Evolutionary conservation across 2,797 vertebrate genomes (phyloP), one percentile per base, ranked within the genome.

Genomic region (Lacerta agilis): DNA sequence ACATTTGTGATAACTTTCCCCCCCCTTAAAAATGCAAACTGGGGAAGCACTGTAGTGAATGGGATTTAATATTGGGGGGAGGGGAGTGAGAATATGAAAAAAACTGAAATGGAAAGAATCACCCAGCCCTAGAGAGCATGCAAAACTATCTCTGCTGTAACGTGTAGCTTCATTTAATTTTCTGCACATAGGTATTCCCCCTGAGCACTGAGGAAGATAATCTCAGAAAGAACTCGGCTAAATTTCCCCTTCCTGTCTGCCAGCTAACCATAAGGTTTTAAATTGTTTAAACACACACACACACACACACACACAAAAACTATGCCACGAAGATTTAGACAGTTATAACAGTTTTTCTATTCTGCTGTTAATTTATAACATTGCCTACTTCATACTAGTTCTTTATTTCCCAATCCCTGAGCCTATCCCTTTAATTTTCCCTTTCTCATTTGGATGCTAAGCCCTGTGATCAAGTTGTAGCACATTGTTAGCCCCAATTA

Each of bases 91-190:
- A 64, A 64, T 18, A 2, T 64, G 20, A 64, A 20, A 64, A 64
- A 64, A 64, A 64, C 61, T 64, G 61, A 64, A 64, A 64, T 64
- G 61, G 61, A 64, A 18, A 64, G 61, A 64, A 18, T 64, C 20
- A 23, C 6, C 61, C 61, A 85, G 27, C 25, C n/a, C 20, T 49
- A 43, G 23, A 75, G 25, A 75, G 71, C 27, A 75, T 18, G n/a
- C 36, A 79, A 79, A 69, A 33, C 3, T 27, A 43, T 64, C 20
- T 73, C 38, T 58, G 2, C 11, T 82, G 66, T 81, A 87, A 82
- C 73, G n/a, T 33, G 64, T 43, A 73, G 38, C 61, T 81, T 75
- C 58, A 73, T 87, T 87, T 81, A 73, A 87, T 87, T 81, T 87
- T 87, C 69, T 43, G 27, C 8, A 75, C 55, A 67, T 27, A 38